Conservation (phyloP, 2,113 vertebrate species). For the Pungitius pungitius region DNA sequence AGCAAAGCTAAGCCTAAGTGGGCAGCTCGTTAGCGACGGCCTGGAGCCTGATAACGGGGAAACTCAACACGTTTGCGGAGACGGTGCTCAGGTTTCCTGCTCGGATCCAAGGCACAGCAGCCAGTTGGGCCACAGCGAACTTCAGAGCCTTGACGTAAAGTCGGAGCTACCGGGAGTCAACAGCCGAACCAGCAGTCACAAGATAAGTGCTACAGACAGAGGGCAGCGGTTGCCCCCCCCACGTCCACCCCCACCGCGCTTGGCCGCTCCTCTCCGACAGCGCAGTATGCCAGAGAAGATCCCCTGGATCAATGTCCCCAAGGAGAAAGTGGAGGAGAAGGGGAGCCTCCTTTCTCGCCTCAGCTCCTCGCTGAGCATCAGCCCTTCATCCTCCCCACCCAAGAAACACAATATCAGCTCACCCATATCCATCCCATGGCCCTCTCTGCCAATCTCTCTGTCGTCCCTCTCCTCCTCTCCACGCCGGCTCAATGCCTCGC, state of each 20-base stretch:
- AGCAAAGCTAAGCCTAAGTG: constrained; percentile 5
- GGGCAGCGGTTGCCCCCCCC: constrained; percentile 58
- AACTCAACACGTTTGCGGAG: not conserved
- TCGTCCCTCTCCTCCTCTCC: constrained; percentile 67
- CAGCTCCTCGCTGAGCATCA: constrained; percentile 64
- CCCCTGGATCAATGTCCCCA: constrained; percentile 69
- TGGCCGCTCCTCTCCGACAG: constrained; percentile 59
- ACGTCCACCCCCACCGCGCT: constrained; percentile 63
- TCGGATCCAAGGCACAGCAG: not conserved
- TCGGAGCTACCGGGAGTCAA: not conserved
- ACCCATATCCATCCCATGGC: constrained; percentile 76
- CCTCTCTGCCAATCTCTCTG: constrained; percentile 74
- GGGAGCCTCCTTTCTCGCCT: constrained; percentile 66
- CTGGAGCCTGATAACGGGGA: not conserved
- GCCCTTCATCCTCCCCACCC: constrained; percentile 71
- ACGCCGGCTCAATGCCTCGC: constrained; percentile 73
- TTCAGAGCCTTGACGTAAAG: not conserved
- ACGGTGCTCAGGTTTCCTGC: not conserved
- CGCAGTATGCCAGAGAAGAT: constrained; percentile 87
- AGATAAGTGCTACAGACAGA: not conserved
- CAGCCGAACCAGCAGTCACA: not conserved
- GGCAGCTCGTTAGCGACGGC: constrained; percentile 1
- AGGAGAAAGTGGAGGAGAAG: constrained; percentile 68
- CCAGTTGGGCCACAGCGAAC: not conserved
- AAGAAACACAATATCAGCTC: constrained; percentile 79